Conservation (phyloP, 2,888 invertebrate species). For the Hirtodrosophila cameraria region DNA sequence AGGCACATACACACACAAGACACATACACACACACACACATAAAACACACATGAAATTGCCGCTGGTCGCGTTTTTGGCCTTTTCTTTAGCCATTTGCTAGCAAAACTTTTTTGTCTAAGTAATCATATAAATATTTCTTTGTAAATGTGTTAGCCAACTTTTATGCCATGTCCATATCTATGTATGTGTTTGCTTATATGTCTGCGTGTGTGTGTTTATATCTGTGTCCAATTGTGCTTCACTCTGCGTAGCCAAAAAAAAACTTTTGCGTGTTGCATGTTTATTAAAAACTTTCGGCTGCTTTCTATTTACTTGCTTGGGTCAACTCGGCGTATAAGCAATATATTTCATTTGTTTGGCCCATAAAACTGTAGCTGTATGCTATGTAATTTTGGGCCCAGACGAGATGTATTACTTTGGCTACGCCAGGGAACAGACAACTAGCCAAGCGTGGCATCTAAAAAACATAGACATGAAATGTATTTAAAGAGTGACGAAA, state of each 20-base stretch:
- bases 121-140: constrained; percentile 75
- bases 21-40: constrained; percentile 12
- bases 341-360: constrained; percentile 51
- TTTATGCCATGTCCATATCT: constrained; percentile 4
- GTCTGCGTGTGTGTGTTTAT: constrained; percentile 21
- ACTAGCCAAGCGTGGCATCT: background rate
- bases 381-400: background rate
- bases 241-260: constrained; percentile 30
- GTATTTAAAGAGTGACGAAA: no score
- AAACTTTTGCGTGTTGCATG: constrained; percentile 63
- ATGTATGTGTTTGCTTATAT: constrained; percentile 11
- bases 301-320: constrained; percentile 37
- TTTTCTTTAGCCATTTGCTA: constrained; percentile 48
- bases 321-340: constrained; percentile 27
- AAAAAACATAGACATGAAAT: no score
- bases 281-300: constrained; percentile 74
- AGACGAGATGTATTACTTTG: no score
- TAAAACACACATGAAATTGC: constrained; percentile 33
- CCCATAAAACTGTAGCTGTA: constrained; percentile 37
- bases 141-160: constrained; percentile 49
- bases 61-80: constrained; percentile 20
- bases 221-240: constrained; percentile 17
- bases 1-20: constrained; percentile 14
- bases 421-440: no score
- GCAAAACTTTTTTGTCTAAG: constrained; percentile 50